A percentile compares a stretch with the other conserved stretches of the same genome.
phyloP scores from a whole-genome alignment of 2,113 vertebrate genomes.

The Psittacula cyanocephala region DNA sequence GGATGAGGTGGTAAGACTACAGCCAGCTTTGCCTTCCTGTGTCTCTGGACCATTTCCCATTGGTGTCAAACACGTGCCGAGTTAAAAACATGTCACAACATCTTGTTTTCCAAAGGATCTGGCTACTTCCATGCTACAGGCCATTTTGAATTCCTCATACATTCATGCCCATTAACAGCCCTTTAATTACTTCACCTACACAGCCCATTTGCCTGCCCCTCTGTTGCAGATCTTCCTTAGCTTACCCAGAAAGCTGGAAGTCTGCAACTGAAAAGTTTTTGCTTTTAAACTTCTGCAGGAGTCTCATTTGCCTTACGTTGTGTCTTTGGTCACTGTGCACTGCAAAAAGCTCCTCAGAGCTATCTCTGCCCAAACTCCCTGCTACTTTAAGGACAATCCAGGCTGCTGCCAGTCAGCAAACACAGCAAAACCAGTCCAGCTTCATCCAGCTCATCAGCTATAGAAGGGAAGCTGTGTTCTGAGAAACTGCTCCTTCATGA shows the following conservation, averaged over 20 bases:
- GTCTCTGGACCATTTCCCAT: slow-evolving; percentile 65
- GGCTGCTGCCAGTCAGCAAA: neutral
- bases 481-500: neutral
- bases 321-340: slow-evolving; percentile 11
- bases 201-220: slow-evolving; percentile 42
- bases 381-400: neutral
- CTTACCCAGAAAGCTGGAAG: slow-evolving; percentile 1
- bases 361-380: neutral
- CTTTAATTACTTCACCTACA: slow-evolving; percentile 36
- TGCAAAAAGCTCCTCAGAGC: neutral
- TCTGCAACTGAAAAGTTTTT: neutral
- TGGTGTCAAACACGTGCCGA: slow-evolving; percentile 49
- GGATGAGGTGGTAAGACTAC: slow-evolving; percentile 95
- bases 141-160: slow-evolving; percentile 19
- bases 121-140: slow-evolving; percentile 1
- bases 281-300: slow-evolving; percentile 16
- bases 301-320: neutral
- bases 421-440: neutral
- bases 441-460: neutral
- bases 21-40: slow-evolving; percentile 67
- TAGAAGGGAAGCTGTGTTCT: neutral
- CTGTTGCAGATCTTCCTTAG: neutral
- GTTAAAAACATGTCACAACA: neutral
- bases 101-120: slow-evolving; percentile 15
- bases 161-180: neutral